Conservation (phyloP, 1,140 invertebrate genomes). For the Heliothis subflexa region DNA sequence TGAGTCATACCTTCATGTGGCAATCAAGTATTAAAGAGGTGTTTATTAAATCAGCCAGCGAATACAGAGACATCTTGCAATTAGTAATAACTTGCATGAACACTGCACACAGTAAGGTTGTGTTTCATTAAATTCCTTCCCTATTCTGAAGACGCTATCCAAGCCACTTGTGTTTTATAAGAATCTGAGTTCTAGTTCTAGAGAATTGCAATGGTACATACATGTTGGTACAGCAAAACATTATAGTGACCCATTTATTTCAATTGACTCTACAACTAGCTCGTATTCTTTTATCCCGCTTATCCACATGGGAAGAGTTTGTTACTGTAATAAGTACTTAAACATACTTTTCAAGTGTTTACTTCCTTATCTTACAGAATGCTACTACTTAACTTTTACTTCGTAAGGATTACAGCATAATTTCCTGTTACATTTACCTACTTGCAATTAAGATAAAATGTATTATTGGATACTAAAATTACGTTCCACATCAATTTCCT, state of each 20-base stretch:
- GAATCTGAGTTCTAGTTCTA: not conserved
- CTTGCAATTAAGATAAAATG: no score
- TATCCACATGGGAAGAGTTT: conserved; percentile 11
- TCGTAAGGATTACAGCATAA: not conserved
- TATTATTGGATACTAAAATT: no score
- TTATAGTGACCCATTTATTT: conserved; percentile 17
- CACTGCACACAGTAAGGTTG: not conserved
- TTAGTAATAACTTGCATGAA: conserved; percentile 3
- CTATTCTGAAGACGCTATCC: no score
- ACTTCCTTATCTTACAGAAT: not conserved
- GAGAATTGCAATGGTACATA: conserved; percentile 2
- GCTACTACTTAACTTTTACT: not conserved
- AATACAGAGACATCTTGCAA: conserved; percentile 4
- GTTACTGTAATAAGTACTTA: not conserved
- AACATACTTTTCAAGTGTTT: conserved; percentile 1
- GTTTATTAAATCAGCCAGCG: conserved; percentile 32
- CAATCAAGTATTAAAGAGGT: conserved; percentile 24
- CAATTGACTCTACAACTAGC: conserved; percentile 14
- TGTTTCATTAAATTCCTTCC: no score
- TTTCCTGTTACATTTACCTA: not conserved
- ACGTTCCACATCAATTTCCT: no score
- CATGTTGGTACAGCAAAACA: conserved; percentile 13
- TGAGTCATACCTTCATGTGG: conserved; percentile 12
- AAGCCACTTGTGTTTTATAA: no score
- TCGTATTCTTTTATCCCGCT: conserved; percentile 6